These are phyloP conservation scores for Chymomyza fuscimana DNA, from an alignment of 2,888 invertebrate genomes.

Conservation along the genomic window DNA sequence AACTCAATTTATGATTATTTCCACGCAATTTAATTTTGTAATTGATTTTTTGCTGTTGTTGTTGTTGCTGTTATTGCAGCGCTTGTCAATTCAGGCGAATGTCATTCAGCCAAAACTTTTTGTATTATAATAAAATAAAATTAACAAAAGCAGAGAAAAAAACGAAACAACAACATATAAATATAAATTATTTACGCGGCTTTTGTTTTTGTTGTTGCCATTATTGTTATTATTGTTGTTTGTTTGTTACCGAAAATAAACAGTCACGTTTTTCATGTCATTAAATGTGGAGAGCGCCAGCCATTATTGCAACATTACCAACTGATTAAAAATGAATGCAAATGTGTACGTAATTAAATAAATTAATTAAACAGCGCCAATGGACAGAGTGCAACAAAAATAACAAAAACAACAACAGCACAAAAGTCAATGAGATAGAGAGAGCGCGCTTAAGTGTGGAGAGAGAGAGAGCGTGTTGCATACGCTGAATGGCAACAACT, in stretches of 20 bases:
- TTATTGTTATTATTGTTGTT: conserved; percentile 8
- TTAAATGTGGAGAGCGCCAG: conserved; percentile 29
- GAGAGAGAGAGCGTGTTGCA: too few species aligned
- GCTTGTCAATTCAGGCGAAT: conserved; percentile 34
- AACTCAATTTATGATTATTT: conserved; percentile 68
- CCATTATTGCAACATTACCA: conserved; percentile 56
- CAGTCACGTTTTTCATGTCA: conserved; percentile 35
- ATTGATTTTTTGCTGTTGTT: conserved; percentile 58
- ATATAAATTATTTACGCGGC: conserved; percentile 33
- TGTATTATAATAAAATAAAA: background rate
- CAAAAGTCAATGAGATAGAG: background rate
- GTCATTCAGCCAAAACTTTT: conserved; percentile 41
- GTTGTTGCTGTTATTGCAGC: conserved; percentile 40
- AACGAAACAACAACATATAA: background rate
- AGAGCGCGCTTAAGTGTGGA: background rate
- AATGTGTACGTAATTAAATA: conserved; percentile 72
- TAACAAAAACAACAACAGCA: conserved; percentile 22
- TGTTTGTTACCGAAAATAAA: conserved; percentile 44
- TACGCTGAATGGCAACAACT: background rate
- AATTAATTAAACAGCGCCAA: conserved; percentile 65
- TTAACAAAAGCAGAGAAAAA: background rate
- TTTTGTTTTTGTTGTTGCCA: conserved; percentile 29
- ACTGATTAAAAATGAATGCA: conserved; percentile 68
- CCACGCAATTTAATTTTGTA: conserved; percentile 66
- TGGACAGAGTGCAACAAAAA: conserved; percentile 27